phyloP scores from a whole-genome alignment of 1,140 invertebrate genomes.

The Druon quercuslanigerum region DNA sequence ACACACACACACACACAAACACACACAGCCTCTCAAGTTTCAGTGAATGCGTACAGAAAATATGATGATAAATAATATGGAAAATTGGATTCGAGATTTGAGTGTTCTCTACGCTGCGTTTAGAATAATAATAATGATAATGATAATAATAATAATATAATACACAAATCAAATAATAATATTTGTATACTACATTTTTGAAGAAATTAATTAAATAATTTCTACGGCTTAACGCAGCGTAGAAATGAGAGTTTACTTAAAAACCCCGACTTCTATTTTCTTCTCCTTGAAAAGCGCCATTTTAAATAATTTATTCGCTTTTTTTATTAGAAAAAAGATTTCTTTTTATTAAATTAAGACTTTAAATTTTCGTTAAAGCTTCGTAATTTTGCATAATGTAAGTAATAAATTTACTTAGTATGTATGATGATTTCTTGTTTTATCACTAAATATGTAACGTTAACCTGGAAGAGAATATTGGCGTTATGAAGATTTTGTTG shows the following conservation, averaged over 20 bases:
- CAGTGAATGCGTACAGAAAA: not conserved
- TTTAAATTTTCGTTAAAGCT: constrained; percentile 14
- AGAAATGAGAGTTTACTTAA: not conserved
- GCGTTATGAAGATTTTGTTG: constrained; percentile 15
- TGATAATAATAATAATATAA: too few species aligned
- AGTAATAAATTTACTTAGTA: constrained; percentile 25
- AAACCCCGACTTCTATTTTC: constrained; percentile 12
- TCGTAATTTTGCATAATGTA: not conserved
- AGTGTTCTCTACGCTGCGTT: constrained; percentile 17
- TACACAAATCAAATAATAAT: not conserved
- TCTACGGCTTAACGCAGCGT: not conserved
- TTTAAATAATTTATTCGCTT: constrained; percentile 21
- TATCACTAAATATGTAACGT: constrained; percentile 20
- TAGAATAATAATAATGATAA: not conserved
- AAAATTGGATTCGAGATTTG: constrained; percentile 3
- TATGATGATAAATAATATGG: not conserved
- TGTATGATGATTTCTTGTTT: constrained; percentile 20
- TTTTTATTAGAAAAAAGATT: not conserved
- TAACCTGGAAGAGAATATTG: constrained; percentile 5
- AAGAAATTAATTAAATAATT: not conserved
- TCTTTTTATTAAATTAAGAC: not conserved
- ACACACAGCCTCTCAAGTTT: not conserved
- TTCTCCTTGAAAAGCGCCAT: not conserved
- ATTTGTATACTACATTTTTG: constrained; percentile 10
- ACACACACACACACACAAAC: too few species aligned